Evolutionary conservation across 2,888 invertebrate species (phyloP).

Genomic region (Aproaerema taeniolella): DNA sequence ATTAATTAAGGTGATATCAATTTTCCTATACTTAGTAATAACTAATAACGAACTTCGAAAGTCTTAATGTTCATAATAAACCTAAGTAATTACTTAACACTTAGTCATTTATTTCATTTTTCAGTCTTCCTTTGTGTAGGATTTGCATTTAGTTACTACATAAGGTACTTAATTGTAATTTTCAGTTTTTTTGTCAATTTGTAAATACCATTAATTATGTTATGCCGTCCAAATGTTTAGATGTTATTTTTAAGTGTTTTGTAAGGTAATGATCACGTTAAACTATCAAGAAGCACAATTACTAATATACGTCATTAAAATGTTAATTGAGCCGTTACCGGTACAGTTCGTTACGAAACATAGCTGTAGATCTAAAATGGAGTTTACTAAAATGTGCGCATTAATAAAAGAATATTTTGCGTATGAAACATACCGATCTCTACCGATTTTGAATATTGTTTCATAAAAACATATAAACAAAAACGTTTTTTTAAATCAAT

Average conservation of each 20-base stretch:
- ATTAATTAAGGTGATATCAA: constrained; percentile 4
- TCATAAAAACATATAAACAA: too few species aligned
- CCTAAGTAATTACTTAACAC: constrained; percentile 21
- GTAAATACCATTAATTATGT: constrained; percentile 43
- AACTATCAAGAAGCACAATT: too few species aligned
- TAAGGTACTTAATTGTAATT: constrained; percentile 35
- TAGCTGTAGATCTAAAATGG: too few species aligned
- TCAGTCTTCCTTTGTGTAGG: constrained; percentile 67
- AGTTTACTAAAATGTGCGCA: too few species aligned
- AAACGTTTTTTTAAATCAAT: too few species aligned
- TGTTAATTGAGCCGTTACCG: too few species aligned
- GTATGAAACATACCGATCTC: too few species aligned
- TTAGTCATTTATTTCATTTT: constrained; percentile 50
- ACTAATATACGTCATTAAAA: too few species aligned
- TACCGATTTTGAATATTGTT: too few species aligned
- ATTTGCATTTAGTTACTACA: constrained; percentile 67
- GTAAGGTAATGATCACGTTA: too few species aligned
- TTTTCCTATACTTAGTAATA: constrained; percentile 9
- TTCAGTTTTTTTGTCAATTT: constrained; percentile 32
- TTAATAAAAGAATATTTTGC: too few species aligned
- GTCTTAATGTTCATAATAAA: constrained; percentile 30
- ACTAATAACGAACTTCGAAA: constrained; percentile 10
- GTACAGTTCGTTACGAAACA: too few species aligned
- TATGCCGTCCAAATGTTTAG: constrained; percentile 62
- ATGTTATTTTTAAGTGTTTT: constrained; percentile 17